Evolutionary conservation across 2,797 vertebrate genomes (phyloP).

Genomic region (Onychomys arenicola): DNA sequence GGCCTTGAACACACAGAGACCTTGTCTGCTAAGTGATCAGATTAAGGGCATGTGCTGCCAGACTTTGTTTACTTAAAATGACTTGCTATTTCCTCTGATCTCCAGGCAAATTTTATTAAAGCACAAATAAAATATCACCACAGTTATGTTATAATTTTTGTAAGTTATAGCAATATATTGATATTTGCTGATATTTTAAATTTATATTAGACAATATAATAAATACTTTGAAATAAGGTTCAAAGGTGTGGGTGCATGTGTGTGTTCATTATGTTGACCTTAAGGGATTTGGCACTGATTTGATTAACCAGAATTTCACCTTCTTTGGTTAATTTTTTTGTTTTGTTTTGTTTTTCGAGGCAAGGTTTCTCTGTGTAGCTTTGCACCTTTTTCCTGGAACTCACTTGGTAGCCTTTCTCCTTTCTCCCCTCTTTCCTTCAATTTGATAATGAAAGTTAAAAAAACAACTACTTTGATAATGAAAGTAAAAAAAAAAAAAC

Average conservation of each 20-base stretch:
- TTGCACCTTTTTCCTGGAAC: too few relatives aligned
- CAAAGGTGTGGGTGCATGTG: neutral
- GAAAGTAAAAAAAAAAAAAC: neutral
- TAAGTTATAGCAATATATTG: neutral
- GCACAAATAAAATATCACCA: neutral
- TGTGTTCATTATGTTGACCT: neutral
- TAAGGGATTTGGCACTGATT: neutral
- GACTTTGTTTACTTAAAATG: too few relatives aligned
- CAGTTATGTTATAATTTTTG: neutral
- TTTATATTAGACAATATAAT: constrained; percentile 5
- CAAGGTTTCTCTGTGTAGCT: too few relatives aligned
- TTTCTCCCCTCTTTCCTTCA: neutral
- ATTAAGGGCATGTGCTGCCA: too few relatives aligned
- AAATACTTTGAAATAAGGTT: constrained; percentile 13
- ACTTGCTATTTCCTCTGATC: too few relatives aligned
- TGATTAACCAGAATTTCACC: constrained; percentile 7
- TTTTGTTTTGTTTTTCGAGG: too few relatives aligned
- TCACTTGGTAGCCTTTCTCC: neutral
- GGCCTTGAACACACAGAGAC: too few relatives aligned
- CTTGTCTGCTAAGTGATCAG: too few relatives aligned
- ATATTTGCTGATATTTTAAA: neutral
- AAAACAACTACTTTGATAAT: too few relatives aligned
- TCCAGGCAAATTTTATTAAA: too few relatives aligned
- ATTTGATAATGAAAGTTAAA: constrained; percentile 9
- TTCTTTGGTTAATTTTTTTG: neutral